Evolutionary conservation across 1,140 invertebrate species (phyloP).

Genomic region (Bombus fervidus): DNA sequence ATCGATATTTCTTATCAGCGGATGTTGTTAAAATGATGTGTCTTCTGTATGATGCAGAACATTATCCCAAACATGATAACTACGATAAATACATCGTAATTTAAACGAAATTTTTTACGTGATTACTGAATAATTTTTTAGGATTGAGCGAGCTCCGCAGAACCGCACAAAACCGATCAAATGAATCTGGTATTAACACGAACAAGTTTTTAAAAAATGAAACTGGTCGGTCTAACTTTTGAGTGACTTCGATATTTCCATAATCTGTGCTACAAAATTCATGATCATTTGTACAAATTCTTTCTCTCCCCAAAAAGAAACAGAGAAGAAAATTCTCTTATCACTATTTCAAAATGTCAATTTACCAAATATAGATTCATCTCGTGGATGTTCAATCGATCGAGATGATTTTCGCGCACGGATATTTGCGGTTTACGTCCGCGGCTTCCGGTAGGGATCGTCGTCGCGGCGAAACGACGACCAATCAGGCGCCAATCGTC

Average conservation of each 20-base stretch:
- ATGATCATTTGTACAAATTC: not conserved
- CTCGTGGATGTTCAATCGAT: not conserved
- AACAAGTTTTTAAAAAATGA: no score
- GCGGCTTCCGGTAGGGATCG: constrained; percentile 35
- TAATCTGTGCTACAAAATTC: not conserved
- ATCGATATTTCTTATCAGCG: not conserved
- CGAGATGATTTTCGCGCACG: not conserved
- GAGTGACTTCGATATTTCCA: not conserved
- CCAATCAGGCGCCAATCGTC: constrained; percentile 68
- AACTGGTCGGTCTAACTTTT: no score
- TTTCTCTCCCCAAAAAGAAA: not conserved
- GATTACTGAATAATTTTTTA: no score
- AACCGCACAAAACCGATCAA: no score
- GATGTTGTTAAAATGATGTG: not conserved
- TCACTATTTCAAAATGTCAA: not conserved
- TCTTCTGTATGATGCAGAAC: not conserved
- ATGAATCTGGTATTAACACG: no score
- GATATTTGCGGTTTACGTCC: constrained; percentile 40
- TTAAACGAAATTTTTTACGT: no score
- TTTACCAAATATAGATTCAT: not conserved
- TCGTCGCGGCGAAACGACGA: constrained; percentile 49
- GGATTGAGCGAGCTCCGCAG: no score
- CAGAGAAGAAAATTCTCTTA: not conserved
- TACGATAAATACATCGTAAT: no score
- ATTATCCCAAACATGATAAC: not conserved